phyloP scores from a whole-genome alignment of 2,113 vertebrate genomes.

The Aythya baeri region DNA sequence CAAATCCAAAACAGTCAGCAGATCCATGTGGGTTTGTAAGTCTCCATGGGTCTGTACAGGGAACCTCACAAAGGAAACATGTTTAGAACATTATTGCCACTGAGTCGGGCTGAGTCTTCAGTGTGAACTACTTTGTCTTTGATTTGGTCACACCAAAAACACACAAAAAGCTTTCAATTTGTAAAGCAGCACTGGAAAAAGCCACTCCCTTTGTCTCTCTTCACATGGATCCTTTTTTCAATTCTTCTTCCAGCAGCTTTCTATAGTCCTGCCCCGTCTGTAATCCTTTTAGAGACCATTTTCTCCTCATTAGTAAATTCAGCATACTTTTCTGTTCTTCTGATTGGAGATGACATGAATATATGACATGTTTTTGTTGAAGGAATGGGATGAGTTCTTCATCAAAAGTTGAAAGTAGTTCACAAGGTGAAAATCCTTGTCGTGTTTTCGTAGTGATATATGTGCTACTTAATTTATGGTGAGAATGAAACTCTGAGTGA shows the following conservation, averaged over 20 bases:
- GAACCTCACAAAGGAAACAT: rapidly evolving
- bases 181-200: neutral
- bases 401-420: neutral
- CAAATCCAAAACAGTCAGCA: neutral
- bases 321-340: neutral
- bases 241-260: neutral
- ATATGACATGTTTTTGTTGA: neutral
- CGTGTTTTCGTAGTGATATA: neutral
- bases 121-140: neutral
- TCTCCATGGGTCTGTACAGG: neutral
- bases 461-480: neutral
- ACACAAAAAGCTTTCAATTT: neutral
- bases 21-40: neutral
- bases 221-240: neutral
- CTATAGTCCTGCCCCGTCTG: neutral
- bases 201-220: neutral
- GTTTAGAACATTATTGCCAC: neutral
- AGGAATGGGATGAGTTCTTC: neutral
- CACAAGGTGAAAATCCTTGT: neutral
- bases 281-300: neutral
- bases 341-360: neutral
- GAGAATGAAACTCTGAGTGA: neutral
- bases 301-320: neutral
- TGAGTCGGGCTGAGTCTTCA: neutral
- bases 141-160: neutral